phyloP scores from a whole-genome alignment of 2,888 invertebrate species.

The Halictus quadricinctus region DNA sequence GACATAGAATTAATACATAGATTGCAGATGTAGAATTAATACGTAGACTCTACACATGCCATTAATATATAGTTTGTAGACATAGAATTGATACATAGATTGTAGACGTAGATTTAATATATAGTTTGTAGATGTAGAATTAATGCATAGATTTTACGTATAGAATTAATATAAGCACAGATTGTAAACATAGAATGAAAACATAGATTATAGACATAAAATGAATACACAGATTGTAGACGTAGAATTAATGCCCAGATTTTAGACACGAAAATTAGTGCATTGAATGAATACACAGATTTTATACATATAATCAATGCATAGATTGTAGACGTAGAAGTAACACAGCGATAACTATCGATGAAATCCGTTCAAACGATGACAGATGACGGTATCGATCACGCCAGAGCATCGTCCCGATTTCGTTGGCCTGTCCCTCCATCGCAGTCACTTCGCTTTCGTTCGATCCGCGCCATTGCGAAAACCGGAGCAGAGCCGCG shows the following conservation, averaged over 20 bases:
- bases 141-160: too few species aligned
- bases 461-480: slow-evolving; percentile 17
- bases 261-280: too few species aligned
- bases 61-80: neutral
- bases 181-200: too few species aligned
- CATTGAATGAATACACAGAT: too few species aligned
- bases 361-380: slow-evolving; percentile 49
- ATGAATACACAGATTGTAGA: slow-evolving; percentile 1
- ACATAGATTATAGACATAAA: neutral
- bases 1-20: too few species aligned
- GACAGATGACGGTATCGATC: slow-evolving; percentile 26
- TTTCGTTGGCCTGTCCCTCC: slow-evolving; percentile 21
- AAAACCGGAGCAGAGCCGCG: neutral
- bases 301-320: neutral
- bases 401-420: slow-evolving; percentile 49
- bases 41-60: neutral
- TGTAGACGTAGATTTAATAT: too few species aligned
- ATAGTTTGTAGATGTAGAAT: too few species aligned
- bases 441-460: slow-evolving; percentile 7
- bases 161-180: too few species aligned
- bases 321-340: neutral
- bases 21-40: too few species aligned
- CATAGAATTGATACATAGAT: too few species aligned
- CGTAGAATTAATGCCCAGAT: too few species aligned
- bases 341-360: neutral